Conservation (phyloP, 2,797 vertebrate species). For the Limosa lapponica region DNA sequence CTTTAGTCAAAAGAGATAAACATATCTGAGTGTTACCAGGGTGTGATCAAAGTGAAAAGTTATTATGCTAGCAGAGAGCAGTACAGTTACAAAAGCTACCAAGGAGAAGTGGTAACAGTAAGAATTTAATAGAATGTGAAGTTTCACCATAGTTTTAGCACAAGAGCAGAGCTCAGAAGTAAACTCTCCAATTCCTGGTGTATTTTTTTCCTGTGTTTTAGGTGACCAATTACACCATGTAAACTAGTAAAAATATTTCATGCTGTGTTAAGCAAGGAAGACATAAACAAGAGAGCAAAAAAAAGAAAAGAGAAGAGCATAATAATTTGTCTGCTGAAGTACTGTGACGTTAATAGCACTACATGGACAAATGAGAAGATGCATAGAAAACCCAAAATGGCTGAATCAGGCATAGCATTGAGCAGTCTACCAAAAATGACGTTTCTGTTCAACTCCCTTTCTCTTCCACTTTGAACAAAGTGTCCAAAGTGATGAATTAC, state of each 20-base stretch:
- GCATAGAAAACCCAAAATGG: neutral
- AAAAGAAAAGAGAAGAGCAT: neutral
- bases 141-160: neutral
- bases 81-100: neutral
- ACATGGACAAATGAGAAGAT: neutral
- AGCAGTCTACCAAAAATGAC: neutral
- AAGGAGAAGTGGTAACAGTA: neutral
- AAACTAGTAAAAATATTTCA: neutral
- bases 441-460: neutral
- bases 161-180: neutral
- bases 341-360: neutral
- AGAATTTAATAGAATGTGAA: neutral
- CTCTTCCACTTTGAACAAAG: neutral
- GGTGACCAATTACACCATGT: neutral
- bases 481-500: neutral
- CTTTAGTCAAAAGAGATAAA: constrained; percentile 36
- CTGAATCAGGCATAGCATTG: neutral
- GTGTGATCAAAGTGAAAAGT: neutral
- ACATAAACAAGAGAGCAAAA: neutral
- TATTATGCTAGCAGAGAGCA: neutral
- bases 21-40: neutral
- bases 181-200: neutral
- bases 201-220: neutral
- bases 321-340: neutral
- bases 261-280: neutral